Percentiles rank a stretch among this genome's conserved stretches.
phyloP scores from a whole-genome alignment of 2,113 vertebrate genomes.

The Aramus guarauna region DNA sequence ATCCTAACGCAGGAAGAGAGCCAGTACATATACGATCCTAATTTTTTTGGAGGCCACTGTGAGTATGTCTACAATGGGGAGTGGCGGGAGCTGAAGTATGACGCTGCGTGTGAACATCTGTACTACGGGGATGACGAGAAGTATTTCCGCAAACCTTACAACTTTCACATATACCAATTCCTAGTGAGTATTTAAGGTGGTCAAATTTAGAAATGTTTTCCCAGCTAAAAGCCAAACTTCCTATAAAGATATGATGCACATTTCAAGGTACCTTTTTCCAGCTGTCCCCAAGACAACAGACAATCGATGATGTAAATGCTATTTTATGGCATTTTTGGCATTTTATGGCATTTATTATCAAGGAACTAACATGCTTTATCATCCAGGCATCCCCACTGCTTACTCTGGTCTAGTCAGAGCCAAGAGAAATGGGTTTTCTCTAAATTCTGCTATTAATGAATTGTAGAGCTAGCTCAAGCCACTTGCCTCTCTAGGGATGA shows the following conservation, averaged over 20 bases:
- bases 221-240: neutral
- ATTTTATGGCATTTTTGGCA: neutral
- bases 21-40: slow-evolving; percentile 75
- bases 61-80: slow-evolving; percentile 91
- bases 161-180: slow-evolving; percentile 86
- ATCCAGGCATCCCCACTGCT: neutral
- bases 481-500: neutral
- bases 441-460: neutral
- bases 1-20: slow-evolving; percentile 74
- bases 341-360: neutral
- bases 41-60: slow-evolving; percentile 84
- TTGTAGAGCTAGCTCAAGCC: neutral
- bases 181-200: slow-evolving; percentile 68
- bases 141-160: slow-evolving; percentile 90
- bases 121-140: slow-evolving; percentile 87
- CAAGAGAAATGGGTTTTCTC: neutral
- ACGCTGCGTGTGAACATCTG: slow-evolving; percentile 83
- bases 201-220: neutral
- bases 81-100: slow-evolving; percentile 86
- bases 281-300: neutral
- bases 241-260: neutral
- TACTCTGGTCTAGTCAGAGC: neutral
- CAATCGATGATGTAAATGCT: neutral
- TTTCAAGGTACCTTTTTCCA: neutral
- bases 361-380: neutral